Evolutionary conservation across 2,888 invertebrate species (phyloP).

Genomic region (Drosophila picticornis): DNA sequence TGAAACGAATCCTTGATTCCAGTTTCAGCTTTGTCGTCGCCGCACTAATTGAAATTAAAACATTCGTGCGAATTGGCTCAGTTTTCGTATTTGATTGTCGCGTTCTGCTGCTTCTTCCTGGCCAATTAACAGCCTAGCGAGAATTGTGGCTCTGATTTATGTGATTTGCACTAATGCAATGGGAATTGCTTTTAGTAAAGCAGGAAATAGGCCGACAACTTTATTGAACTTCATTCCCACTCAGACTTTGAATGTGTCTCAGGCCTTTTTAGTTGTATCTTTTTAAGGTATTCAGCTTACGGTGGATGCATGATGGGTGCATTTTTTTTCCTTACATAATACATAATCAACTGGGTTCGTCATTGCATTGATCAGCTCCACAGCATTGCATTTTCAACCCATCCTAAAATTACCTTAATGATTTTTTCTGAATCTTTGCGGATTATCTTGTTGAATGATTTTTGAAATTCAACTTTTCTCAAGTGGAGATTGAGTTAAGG

Average conservation of each 20-base stretch:
- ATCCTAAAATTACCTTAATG: not conserved
- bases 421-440: not conserved
- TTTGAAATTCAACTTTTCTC: not conserved
- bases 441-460: not conserved
- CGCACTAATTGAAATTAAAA: constrained; percentile 76
- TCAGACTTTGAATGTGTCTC: not conserved
- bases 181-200: constrained; percentile 8
- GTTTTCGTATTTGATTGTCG: constrained; percentile 29
- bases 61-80: constrained; percentile 19
- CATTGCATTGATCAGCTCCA: not conserved
- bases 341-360: not conserved
- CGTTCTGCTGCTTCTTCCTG: not conserved
- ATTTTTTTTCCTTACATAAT: not conserved
- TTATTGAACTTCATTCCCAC: not conserved
- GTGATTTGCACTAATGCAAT: constrained; percentile 34
- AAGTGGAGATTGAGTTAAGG: too few species aligned
- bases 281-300: too few species aligned
- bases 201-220: constrained; percentile 2
- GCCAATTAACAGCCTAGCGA: constrained; percentile 12
- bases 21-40: constrained; percentile 46
- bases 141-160: constrained; percentile 32
- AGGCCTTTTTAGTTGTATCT: too few species aligned
- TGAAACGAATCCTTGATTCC: not conserved
- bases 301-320: too few species aligned
- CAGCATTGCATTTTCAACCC: not conserved